Base-by-base conservation (phyloP, 2,888 invertebrate species). In the Drosophila borealis region DNA sequence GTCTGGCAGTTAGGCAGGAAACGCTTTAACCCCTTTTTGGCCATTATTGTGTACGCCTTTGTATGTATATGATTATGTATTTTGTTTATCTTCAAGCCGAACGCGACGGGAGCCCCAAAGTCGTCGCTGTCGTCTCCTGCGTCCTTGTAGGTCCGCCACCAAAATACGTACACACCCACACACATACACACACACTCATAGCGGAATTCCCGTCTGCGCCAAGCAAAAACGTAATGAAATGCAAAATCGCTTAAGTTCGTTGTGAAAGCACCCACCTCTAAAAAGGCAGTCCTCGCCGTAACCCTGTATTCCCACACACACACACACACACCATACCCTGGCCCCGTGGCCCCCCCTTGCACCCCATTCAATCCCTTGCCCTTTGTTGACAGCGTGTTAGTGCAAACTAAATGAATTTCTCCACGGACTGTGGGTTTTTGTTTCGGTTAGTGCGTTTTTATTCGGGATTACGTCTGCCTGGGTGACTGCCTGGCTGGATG, bases 371-470 rank as follows among this genome's bases (percentile, higher is more conserved):
- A 41, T 36, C 64, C 41, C 29, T 11, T 34, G 36, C 53, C 67
- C 61, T 63, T 78, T 74, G 76, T 81, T 87, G 85, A 76, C 83
- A 88, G 87, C 90, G 90, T 90, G 91, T 90, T 89, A 89, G 91
- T 90, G 90, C 82, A 89, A 90, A 90, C 89, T 90, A 90, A 90
- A 90, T 90, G 90, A 89, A 90, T 89, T 90, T 90, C 79, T 81
- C 76, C 73, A 75, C 72, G 81, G 73, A 70, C 75, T 81, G 82
- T 72, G 88, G 88, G 80, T 88, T 84, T 84, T 88, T 82, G 73
- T 60, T 74, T 78, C 62, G 73, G 70, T 70, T 69, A 70, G 64
- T 77, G 70, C 73, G 70, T 78, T 62, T 78, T 70, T 74, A 60
- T 73, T 64, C 62, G 60, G 74, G 69, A 62, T 76, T 74, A 74